phyloP scores from a whole-genome alignment of 2,113 vertebrate species.

The Nansenia antarctica region DNA sequence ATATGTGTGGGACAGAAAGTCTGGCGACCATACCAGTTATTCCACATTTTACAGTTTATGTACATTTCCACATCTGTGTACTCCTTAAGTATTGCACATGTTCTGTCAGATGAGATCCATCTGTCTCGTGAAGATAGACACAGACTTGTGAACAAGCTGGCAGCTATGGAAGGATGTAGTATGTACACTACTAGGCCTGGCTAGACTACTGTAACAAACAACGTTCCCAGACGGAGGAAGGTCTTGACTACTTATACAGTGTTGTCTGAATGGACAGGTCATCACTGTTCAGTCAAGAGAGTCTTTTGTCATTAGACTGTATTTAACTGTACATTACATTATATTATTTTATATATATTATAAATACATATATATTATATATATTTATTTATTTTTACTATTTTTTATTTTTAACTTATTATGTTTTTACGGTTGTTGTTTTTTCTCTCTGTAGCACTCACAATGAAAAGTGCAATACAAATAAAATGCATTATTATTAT shows the following conservation, averaged over 20 bases:
- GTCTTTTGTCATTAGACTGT: neutral
- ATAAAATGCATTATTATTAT: too few relatives aligned
- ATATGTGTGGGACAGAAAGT: slow-evolving; percentile 39
- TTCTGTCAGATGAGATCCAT: slow-evolving; percentile 42
- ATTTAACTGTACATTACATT: neutral
- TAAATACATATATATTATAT: neutral
- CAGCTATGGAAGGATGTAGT: slow-evolving; percentile 36
- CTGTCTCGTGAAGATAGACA: slow-evolving; percentile 41
- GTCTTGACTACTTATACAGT: too few relatives aligned
- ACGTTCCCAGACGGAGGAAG: slow-evolving; percentile 37
- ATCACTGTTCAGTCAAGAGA: neutral
- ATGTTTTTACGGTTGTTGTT: too few relatives aligned
- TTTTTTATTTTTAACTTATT: too few relatives aligned
- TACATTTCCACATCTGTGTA: slow-evolving; percentile 63
- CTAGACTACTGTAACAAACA: slow-evolving; percentile 63
- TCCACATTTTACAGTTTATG: slow-evolving; percentile 55
- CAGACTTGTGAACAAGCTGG: slow-evolving; percentile 42
- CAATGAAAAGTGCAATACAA: too few relatives aligned
- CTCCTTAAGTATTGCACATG: slow-evolving; percentile 40
- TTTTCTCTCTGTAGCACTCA: too few relatives aligned
- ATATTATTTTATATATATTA: neutral
- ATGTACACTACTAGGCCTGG: slow-evolving; percentile 40
- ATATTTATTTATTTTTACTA: too few relatives aligned
- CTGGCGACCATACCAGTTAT: slow-evolving; percentile 53
- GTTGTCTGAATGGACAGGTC: neutral